Conservation (phyloP, 2,888 invertebrate genomes). For the Agonopterix heracliana region DNA sequence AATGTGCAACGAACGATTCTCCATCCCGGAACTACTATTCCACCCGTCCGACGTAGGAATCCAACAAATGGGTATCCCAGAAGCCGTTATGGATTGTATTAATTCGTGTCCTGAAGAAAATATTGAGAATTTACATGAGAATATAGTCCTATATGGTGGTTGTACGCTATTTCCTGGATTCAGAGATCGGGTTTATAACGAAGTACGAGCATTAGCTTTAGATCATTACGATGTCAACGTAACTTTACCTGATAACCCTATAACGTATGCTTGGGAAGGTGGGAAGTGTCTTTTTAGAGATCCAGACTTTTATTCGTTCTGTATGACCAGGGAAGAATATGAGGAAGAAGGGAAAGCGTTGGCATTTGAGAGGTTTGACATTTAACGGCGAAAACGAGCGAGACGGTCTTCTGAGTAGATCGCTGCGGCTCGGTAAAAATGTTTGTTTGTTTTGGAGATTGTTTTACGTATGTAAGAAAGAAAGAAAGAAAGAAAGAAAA, state of each 20-base stretch:
- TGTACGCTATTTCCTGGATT: constrained; percentile 89
- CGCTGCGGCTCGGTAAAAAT: constrained; percentile 42
- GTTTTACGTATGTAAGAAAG: too few species aligned
- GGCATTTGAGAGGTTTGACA: constrained; percentile 54
- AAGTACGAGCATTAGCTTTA: constrained; percentile 86
- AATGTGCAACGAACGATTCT: constrained; percentile 95
- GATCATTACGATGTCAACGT: constrained; percentile 87
- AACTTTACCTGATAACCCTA: constrained; percentile 77
- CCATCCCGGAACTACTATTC: constrained; percentile 96
- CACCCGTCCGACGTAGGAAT: constrained; percentile 96
- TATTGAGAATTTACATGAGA: constrained; percentile 85
- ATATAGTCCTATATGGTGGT: constrained; percentile 91
- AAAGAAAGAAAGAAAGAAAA: too few species aligned
- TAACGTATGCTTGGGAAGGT: constrained; percentile 92
- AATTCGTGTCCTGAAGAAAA: constrained; percentile 83
- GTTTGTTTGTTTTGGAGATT: neutral
- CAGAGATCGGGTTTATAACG: constrained; percentile 77
- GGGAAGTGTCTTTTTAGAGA: constrained; percentile 85
- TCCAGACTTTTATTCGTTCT: constrained; percentile 81
- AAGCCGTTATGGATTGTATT: constrained; percentile 89
- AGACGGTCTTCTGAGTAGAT: constrained; percentile 44
- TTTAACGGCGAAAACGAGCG: constrained; percentile 65
- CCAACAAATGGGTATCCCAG: constrained; percentile 92
- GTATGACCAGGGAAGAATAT: constrained; percentile 90
- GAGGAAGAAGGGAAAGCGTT: constrained; percentile 87